phyloP scores from a whole-genome alignment of 2,113 vertebrate genomes.

The Pteronura brasiliensis region DNA sequence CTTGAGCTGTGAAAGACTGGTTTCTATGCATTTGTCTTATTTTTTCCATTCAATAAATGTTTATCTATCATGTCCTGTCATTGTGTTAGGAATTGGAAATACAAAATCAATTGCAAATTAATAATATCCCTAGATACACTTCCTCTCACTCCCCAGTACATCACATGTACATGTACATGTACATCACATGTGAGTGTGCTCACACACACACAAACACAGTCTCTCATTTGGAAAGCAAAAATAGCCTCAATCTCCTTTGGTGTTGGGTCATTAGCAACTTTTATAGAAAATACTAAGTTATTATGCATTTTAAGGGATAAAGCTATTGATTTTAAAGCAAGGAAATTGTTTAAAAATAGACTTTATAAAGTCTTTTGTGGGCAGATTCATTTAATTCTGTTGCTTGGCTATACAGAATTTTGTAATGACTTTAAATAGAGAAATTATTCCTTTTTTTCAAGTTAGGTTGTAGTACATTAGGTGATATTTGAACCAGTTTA shows the following conservation, averaged over 20 bases:
- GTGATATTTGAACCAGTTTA: conserved; percentile 55
- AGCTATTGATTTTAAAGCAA: conserved; percentile 52
- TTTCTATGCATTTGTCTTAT: background rate
- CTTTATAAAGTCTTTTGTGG: conserved; percentile 6
- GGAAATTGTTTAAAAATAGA: conserved; percentile 32
- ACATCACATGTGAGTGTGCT: background rate
- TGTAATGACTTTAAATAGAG: conserved; percentile 47
- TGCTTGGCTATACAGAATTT: conserved; percentile 45
- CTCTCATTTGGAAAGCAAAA: conserved; percentile 23
- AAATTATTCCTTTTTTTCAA: conserved; percentile 22
- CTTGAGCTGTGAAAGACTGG: background rate
- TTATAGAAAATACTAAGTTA: conserved; percentile 37
- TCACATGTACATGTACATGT: background rate
- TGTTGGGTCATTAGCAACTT: background rate
- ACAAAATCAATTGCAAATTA: conserved; percentile 27
- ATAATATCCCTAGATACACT: background rate
- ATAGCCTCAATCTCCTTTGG: background rate
- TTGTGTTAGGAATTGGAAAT: background rate
- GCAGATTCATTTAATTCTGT: conserved; percentile 56
- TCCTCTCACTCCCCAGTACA: background rate
- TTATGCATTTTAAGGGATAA: conserved; percentile 21
- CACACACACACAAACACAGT: background rate
- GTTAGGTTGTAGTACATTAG: conserved; percentile 58
- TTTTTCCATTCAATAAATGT: conserved; percentile 14
- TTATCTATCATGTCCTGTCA: background rate